Percentiles rank a stretch among this genome's conserved stretches.
Evolutionary conservation across 2,113 vertebrate species (phyloP).

Genomic region (Phrynosoma platyrhinos): DNA sequence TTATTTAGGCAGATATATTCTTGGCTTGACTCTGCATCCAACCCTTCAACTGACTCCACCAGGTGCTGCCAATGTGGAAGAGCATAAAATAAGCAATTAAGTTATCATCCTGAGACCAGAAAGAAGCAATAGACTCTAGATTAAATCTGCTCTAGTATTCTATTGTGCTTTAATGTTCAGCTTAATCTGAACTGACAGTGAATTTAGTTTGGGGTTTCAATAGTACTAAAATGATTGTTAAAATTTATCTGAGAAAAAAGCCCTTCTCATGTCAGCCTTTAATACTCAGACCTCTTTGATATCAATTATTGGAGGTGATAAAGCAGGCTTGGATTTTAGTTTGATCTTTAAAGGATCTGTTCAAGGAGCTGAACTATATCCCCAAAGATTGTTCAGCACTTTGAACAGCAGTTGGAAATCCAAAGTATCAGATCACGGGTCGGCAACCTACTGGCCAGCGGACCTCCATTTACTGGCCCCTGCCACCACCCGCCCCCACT

Average conservation of each 20-base stretch:
- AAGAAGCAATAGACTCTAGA: neutral
- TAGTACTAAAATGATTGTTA: neutral
- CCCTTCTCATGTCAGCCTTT: neutral
- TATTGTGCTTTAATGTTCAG: neutral
- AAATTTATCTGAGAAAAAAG: neutral
- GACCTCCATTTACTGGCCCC: too few species aligned
- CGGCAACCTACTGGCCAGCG: too few species aligned
- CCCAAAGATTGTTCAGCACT: too few species aligned
- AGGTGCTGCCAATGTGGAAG: neutral
- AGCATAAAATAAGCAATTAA: conserved; percentile 21
- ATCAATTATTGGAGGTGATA: too few species aligned
- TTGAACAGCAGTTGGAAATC: too few species aligned
- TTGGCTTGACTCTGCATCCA: neutral
- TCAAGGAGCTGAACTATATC: too few species aligned
- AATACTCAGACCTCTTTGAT: neutral
- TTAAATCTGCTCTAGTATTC: conserved; percentile 29
- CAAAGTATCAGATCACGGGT: too few species aligned
- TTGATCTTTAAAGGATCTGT: too few species aligned
- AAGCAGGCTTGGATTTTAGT: too few species aligned
- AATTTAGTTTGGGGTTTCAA: neutral
- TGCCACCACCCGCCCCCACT: too few species aligned
- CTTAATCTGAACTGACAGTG: neutral
- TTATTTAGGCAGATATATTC: conserved; percentile 8
- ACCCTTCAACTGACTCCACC: neutral
- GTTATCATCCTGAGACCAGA: neutral